Evolutionary conservation across 2,113 vertebrate genomes (phyloP).

Genomic region (Accipiter cooperii): DNA sequence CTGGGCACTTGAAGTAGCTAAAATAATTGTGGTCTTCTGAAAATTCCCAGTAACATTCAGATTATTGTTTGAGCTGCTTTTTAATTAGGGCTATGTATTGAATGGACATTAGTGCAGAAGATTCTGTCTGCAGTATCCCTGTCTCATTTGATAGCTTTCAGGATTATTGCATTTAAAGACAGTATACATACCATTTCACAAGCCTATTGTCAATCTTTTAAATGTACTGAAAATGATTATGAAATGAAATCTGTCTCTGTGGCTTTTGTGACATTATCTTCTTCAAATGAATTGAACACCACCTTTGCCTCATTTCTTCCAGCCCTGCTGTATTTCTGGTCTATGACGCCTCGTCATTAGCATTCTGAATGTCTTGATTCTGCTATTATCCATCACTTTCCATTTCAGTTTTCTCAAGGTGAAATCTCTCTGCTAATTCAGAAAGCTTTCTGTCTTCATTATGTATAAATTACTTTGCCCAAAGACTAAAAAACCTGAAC

Average conservation of each 20-base stretch:
- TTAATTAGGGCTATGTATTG: background rate
- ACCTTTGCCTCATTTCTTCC: background rate
- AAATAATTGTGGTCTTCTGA: background rate
- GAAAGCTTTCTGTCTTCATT: background rate
- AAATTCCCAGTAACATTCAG: background rate
- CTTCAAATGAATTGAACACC: background rate
- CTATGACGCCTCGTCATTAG: background rate
- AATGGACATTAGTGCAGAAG: background rate
- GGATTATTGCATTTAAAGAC: background rate
- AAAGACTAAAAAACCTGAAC: background rate
- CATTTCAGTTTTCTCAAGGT: conserved; percentile 10
- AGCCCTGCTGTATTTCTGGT: background rate
- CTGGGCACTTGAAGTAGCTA: background rate
- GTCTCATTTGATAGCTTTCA: background rate
- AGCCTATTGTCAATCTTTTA: background rate
- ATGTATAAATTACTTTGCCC: background rate
- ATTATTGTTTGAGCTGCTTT: background rate
- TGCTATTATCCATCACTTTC: background rate
- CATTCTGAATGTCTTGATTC: background rate
- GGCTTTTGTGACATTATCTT: background rate
- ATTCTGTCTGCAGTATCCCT: background rate
- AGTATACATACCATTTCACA: background rate
- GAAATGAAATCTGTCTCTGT: background rate
- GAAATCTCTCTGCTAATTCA: background rate
- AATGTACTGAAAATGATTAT: background rate